These are phyloP conservation scores for Nyctereutes procyonoides DNA, from an alignment of 2,113 vertebrate genomes.

Conservation along the genomic window DNA sequence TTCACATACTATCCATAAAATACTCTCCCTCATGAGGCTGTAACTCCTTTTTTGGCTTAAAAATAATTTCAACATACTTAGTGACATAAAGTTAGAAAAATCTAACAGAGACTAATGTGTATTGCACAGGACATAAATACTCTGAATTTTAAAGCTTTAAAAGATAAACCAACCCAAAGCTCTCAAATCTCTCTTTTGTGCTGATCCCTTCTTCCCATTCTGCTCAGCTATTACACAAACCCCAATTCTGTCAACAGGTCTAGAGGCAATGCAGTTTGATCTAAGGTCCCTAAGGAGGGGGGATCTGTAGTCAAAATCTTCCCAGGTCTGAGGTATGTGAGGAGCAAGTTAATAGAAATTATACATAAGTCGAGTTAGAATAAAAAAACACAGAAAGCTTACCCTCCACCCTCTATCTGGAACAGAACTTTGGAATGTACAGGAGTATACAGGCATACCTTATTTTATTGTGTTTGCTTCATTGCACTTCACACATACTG, in stretches of 20 bases:
- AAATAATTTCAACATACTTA: slow-evolving; percentile 10
- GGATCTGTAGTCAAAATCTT: neutral
- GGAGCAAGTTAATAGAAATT: neutral
- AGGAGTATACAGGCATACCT: neutral
- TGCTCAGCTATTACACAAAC: neutral
- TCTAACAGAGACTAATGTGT: neutral
- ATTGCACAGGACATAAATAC: neutral
- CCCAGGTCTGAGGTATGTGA: neutral
- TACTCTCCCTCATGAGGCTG: neutral
- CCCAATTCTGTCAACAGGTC: neutral
- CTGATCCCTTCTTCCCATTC: neutral
- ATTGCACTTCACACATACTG: neutral
- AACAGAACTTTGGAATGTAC: neutral
- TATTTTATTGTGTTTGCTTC: neutral
- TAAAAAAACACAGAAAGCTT: neutral
- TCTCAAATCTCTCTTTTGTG: neutral
- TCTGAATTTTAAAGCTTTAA: slow-evolving; percentile 10
- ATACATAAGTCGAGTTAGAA: neutral
- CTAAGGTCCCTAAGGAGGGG: neutral
- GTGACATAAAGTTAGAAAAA: neutral
- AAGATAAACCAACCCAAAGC: neutral
- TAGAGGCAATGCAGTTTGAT: neutral
- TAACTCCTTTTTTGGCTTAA: slow-evolving; percentile 32
- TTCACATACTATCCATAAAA: neutral
- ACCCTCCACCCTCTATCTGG: neutral